phyloP scores from a whole-genome alignment of 2,113 vertebrate genomes.

The Micromys minutus region DNA sequence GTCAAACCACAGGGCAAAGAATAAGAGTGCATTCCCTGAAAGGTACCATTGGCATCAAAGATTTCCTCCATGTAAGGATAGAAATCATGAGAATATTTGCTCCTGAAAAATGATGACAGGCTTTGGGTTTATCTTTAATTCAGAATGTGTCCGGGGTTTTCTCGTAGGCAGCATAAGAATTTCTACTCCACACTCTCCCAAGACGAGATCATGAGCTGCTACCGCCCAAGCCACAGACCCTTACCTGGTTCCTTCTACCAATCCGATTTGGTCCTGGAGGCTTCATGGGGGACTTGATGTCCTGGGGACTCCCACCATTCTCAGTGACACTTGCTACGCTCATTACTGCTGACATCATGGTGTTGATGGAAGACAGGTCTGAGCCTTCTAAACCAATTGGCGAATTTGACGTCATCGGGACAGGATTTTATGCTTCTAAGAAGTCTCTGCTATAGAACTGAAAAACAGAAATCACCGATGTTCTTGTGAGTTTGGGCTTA shows the following conservation, averaged over 20 bases:
- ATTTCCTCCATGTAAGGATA: not conserved
- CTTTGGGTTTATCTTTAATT: not conserved
- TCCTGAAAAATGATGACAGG: not conserved
- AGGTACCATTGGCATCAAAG: not conserved
- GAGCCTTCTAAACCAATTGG: conserved; percentile 85
- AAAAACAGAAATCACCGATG: conserved; percentile 61
- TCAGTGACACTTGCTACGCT: conserved; percentile 91
- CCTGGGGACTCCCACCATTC: conserved; percentile 85
- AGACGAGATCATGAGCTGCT: not conserved
- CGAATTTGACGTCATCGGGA: conserved; percentile 80
- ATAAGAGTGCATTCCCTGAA: not conserved
- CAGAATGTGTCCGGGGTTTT: not conserved
- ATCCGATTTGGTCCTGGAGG: conserved; percentile 90
- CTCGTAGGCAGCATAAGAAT: not conserved
- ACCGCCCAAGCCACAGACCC: not conserved
- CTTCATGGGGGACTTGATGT: conserved; percentile 89
- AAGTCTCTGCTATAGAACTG: conserved; percentile 81
- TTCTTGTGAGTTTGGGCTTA: not conserved
- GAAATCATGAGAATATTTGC: not conserved
- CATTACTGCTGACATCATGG: conserved; percentile 95
- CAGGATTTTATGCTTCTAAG: conserved; percentile 80
- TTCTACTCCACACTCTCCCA: not conserved
- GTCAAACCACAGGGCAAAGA: not conserved
- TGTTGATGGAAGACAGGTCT: conserved; percentile 93
- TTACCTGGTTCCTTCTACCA: conserved; percentile 94